Evolutionary conservation across 2,113 vertebrate species (phyloP), one percentile per base, ranked within the genome.

Genomic region (Myrmecobius fasciatus): DNA sequence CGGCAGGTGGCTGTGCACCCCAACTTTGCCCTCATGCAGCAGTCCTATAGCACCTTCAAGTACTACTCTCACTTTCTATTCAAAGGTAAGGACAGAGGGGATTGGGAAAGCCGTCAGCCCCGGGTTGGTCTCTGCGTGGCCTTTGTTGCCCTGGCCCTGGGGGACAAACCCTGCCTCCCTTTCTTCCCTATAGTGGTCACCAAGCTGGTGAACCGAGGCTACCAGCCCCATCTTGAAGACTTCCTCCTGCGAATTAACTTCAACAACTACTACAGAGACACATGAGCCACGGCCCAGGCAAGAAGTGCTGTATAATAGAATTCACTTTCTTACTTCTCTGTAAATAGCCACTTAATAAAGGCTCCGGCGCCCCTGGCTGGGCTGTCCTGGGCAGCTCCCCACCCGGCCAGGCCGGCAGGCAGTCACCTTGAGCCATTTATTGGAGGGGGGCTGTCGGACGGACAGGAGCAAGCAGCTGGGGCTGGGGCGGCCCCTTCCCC

Each of bases 41-140:
- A 99, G 98, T 99, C 99, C 0, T 99, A 99, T 97, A 99, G 99
- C 92, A 99, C 99, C 92, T 99, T 99, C 98, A 99, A 99, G 97
- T 99, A 99, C 96, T 99, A 99, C 95, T 99, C 99, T 3, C 99
- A 99, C 97, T 99, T 99, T 97, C 99, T 99, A 36, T 99, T 99
- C 98, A 99, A 99, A 99, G 99, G 99, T 99, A 97, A 98, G 96
- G 25, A 36, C 6, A 6, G n/a, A n/a, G 31, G 56, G 31, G 56
- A 26, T 54, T 26, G 52, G 17, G 52, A 22, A 11, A 52, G 52
- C 17, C 52, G n/a, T n/a, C n/a, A n/a, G n/a, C n/a, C n/a, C n/a
- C n/a, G n/a, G n/a, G n/a, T n/a, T n/a, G n/a, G n/a, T n/a, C n/a
- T n/a, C n/a, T n/a, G n/a, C n/a, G 11, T 31, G 60, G 56, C 25